Conservation (phyloP, 2,888 invertebrate species). For the Elegia similella region DNA sequence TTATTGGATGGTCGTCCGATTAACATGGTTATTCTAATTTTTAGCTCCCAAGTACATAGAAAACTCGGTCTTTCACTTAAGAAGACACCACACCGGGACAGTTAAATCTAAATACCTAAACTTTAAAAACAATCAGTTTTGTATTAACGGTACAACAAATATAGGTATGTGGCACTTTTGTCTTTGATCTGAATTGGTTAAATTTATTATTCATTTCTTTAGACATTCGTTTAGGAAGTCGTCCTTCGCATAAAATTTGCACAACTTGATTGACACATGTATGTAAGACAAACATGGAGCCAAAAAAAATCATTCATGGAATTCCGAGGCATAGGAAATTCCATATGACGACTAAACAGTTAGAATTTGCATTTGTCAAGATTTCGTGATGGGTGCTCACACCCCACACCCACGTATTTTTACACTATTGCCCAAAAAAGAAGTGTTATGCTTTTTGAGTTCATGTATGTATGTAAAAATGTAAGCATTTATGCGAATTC, state of each 20-base stretch:
- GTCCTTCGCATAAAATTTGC: neutral
- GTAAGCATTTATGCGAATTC: too few species aligned
- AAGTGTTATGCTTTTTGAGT: too few species aligned
- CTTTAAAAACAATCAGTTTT: neutral
- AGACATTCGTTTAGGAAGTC: neutral
- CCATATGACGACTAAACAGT: constrained; percentile 6
- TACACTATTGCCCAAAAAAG: too few species aligned
- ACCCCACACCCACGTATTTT: too few species aligned
- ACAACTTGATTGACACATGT: constrained; percentile 4
- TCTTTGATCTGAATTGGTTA: neutral
- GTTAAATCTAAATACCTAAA: too few species aligned
- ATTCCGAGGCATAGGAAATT: constrained; percentile 3
- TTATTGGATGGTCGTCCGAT: too few species aligned
- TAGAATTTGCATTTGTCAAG: constrained; percentile 2
- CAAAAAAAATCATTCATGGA: constrained; percentile 12
- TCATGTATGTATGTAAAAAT: too few species aligned
- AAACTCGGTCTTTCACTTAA: too few species aligned
- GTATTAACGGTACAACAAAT: neutral
- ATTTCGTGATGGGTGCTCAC: neutral
- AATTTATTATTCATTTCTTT: neutral
- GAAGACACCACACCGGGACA: too few species aligned
- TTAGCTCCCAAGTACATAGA: too few species aligned
- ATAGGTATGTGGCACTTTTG: neutral
- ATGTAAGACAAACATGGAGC: neutral
- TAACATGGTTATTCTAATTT: too few species aligned